Evolutionary conservation across 2,888 invertebrate genomes (phyloP).

Genomic region (Ditylenchus weischeri): DNA sequence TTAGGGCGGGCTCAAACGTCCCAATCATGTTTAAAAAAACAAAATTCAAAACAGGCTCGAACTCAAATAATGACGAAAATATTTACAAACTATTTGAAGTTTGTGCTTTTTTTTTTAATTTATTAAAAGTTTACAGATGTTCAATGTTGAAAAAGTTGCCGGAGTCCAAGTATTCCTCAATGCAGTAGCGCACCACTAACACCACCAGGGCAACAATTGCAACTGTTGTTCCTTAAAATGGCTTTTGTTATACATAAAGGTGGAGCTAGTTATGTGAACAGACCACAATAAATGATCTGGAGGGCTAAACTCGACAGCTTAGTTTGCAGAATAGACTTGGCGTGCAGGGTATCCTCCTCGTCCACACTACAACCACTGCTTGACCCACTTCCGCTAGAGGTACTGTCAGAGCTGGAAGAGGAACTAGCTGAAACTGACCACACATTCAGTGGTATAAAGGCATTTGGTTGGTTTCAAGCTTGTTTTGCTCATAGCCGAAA

Average conservation of each 20-base stretch:
- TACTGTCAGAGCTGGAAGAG: constrained; percentile 41
- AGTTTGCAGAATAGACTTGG: constrained; percentile 55
- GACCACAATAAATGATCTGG: constrained; percentile 56
- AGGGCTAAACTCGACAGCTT: constrained; percentile 55
- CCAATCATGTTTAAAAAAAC: no score
- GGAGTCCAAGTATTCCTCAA: constrained; percentile 47
- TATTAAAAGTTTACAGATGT: constrained; percentile 32
- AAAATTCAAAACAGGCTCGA: no score
- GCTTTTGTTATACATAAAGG: no score
- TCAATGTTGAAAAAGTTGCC: constrained; percentile 46
- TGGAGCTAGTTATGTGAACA: neutral
- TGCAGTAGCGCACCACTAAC: constrained; percentile 55
- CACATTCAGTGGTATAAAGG: neutral
- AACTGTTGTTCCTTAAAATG: constrained; percentile 52
- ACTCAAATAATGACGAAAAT: no score
- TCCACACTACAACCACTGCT: constrained; percentile 28
- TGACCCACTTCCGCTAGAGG: constrained; percentile 30
- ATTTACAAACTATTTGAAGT: no score
- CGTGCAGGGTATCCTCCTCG: constrained; percentile 45
- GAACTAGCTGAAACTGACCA: constrained; percentile 32
- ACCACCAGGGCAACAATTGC: constrained; percentile 56
- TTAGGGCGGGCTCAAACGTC: no score
- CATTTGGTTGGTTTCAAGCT: no score
- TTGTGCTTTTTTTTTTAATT: no score
- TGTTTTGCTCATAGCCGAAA: no score